Percentiles rank a stretch among this genome's conserved stretches.
Evolutionary conservation across 2,888 invertebrate species (phyloP).

Genomic region (Aleiodes testaceus): DNA sequence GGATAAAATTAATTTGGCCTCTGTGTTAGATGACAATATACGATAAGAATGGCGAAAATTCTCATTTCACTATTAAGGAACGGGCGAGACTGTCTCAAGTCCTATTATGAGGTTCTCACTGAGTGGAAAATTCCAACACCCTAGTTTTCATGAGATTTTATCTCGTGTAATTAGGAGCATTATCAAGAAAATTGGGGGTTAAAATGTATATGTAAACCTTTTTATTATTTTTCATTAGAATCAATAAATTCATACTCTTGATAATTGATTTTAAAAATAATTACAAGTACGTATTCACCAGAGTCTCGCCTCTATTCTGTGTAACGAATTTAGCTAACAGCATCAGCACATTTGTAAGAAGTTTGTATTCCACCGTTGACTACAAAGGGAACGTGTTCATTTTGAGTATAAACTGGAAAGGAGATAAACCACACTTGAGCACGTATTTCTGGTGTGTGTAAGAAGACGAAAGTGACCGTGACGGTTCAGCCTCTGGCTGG

Average conservation of each 20-base stretch:
- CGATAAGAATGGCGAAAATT: constrained; percentile 42
- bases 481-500: constrained; percentile 33
- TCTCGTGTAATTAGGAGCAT: too few species aligned
- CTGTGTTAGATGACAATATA: constrained; percentile 39
- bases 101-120: constrained; percentile 39
- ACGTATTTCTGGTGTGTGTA: constrained; percentile 37
- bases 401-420: constrained; percentile 7
- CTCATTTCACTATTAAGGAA: constrained; percentile 33
- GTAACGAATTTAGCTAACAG: too few species aligned
- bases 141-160: not conserved
- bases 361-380: not conserved
- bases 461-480: constrained; percentile 37
- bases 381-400: constrained; percentile 3
- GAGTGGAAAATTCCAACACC: constrained; percentile 37
- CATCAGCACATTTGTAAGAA: too few species aligned
- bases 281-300: too few species aligned
- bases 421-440: constrained; percentile 35
- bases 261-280: too few species aligned
- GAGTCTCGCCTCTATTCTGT: not conserved
- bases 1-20: constrained; percentile 41
- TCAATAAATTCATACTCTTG: too few species aligned
- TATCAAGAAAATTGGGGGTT: too few species aligned
- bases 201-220: too few species aligned
- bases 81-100: constrained; percentile 24
- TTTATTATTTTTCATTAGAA: too few species aligned